A percentile compares a stretch with the other conserved stretches of the same genome.
These are phyloP conservation scores for Drosophila dives DNA, from an alignment of 2,888 invertebrate genomes.

Conservation along the genomic window DNA sequence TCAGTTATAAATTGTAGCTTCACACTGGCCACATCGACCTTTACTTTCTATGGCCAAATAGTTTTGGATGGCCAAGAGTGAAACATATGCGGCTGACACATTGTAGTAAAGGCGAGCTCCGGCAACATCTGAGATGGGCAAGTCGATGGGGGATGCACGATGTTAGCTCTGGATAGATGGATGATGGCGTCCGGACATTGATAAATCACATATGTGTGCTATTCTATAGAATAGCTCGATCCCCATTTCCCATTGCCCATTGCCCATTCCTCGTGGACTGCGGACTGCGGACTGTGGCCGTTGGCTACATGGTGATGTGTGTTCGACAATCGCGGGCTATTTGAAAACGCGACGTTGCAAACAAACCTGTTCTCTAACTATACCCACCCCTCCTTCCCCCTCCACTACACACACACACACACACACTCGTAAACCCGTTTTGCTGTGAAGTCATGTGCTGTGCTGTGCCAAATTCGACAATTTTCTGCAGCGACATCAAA, in stretches of 20 bases:
- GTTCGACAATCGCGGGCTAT: conserved; percentile 40
- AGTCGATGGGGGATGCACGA: conserved; percentile 12
- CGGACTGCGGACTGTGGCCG: background rate
- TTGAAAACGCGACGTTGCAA: conserved; percentile 56
- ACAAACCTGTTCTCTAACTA: conserved; percentile 31
- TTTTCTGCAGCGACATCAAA: conserved; percentile 79
- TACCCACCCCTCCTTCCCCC: background rate
- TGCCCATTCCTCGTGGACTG: background rate
- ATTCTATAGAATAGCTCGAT: conserved; percentile 27
- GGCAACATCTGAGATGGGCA: conserved; percentile 23
- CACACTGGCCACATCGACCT: conserved; percentile 17
- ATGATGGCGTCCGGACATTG: conserved; percentile 71
- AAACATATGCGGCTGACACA: conserved; percentile 69
- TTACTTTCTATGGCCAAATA: conserved; percentile 41
- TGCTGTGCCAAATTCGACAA: conserved; percentile 54
- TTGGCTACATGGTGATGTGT: conserved; percentile 18
- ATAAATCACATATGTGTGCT: conserved; percentile 70
- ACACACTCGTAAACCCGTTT: background rate
- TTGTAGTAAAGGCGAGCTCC: conserved; percentile 23
- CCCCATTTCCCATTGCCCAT: too few species aligned
- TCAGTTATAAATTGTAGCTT: conserved; percentile 30
- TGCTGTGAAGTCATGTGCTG: conserved; percentile 43
- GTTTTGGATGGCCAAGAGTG: conserved; percentile 46
- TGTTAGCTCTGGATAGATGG: conserved; percentile 67
- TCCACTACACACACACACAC: background rate